These are phyloP conservation scores for Herminia tarsipennalis DNA, from an alignment of 2,888 invertebrate species.

Conservation along the genomic window DNA sequence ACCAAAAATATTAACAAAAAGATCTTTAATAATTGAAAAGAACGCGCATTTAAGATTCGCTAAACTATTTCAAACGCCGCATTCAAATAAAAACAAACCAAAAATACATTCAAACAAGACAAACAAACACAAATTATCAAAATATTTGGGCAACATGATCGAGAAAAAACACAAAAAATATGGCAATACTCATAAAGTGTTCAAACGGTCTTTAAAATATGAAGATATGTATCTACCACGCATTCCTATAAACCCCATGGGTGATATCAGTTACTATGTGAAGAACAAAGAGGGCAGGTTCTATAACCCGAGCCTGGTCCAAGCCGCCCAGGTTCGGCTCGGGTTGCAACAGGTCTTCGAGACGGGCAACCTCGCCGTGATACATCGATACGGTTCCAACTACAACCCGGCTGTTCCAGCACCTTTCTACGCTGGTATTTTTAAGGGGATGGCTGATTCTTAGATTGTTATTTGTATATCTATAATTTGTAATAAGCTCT, in stretches of 20 bases:
- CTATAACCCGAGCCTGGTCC: slow-evolving; percentile 41
- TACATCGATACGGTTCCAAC: slow-evolving; percentile 62
- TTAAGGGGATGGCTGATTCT: slow-evolving; percentile 39
- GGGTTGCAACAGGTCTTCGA: slow-evolving; percentile 56
- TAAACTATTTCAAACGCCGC: slow-evolving; percentile 43
- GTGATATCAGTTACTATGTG: slow-evolving; percentile 65
- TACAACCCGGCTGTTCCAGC: slow-evolving; percentile 57
- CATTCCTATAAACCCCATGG: slow-evolving; percentile 50
- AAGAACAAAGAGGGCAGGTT: slow-evolving; percentile 60
- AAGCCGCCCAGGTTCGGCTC: slow-evolving; percentile 52
- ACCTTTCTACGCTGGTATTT: slow-evolving; percentile 40
- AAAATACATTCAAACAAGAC: neutral
- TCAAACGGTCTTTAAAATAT: slow-evolving; percentile 48
- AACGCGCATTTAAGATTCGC: slow-evolving; percentile 30
- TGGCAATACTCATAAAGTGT: slow-evolving; percentile 2
- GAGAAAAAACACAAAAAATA: slow-evolving; percentile 2
- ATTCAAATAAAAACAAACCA: slow-evolving; percentile 33
- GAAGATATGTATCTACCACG: slow-evolving; percentile 47
- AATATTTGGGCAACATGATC: neutral
- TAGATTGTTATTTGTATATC: slow-evolving; percentile 12
- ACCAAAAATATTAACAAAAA: slow-evolving; percentile 36
- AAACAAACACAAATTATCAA: neutral
- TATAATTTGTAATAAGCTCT: no score
- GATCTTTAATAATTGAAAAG: slow-evolving; percentile 40
- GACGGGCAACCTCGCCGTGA: slow-evolving; percentile 58